phyloP scores from a whole-genome alignment of 2,797 vertebrate species.

The Phoebastria nigripes region DNA sequence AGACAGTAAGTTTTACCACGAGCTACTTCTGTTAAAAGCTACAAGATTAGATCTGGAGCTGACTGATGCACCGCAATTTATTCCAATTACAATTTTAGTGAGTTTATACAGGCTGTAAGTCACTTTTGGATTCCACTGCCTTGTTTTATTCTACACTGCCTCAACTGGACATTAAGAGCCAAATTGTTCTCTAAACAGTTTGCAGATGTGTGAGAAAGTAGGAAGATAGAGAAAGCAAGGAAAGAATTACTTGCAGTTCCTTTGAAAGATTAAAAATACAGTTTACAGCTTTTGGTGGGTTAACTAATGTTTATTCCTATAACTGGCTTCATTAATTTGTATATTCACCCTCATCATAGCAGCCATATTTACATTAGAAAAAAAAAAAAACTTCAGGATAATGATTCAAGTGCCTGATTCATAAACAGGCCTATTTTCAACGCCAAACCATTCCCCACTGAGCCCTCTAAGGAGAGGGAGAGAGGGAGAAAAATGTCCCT shows the following conservation, averaged over 20 bases:
- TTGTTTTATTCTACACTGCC: not conserved
- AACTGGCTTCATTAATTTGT: not conserved
- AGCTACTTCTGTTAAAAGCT: not conserved
- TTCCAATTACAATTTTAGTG: not conserved
- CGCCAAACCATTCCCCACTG: not conserved
- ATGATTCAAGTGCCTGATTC: not conserved
- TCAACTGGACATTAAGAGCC: not conserved
- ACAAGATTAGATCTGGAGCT: not conserved
- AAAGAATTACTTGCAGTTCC: not conserved
- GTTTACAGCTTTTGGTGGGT: not conserved
- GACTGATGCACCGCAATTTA: not conserved
- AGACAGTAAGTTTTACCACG: not conserved
- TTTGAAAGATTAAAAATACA: not conserved
- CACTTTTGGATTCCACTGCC: not conserved
- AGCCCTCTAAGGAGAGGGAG: not conserved
- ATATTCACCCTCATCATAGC: not conserved
- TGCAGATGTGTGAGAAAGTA: not conserved
- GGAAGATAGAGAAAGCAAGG: not conserved
- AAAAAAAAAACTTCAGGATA: not conserved
- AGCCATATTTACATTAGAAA: not conserved
- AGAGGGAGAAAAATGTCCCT: not conserved
- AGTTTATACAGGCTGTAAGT: not conserved
- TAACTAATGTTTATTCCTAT: not conserved
- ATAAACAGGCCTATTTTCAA: not conserved
- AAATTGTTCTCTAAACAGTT: not conserved